Evolutionary conservation across 2,888 invertebrate species (phyloP).

Genomic region (Brachypalpus laphriformis): DNA sequence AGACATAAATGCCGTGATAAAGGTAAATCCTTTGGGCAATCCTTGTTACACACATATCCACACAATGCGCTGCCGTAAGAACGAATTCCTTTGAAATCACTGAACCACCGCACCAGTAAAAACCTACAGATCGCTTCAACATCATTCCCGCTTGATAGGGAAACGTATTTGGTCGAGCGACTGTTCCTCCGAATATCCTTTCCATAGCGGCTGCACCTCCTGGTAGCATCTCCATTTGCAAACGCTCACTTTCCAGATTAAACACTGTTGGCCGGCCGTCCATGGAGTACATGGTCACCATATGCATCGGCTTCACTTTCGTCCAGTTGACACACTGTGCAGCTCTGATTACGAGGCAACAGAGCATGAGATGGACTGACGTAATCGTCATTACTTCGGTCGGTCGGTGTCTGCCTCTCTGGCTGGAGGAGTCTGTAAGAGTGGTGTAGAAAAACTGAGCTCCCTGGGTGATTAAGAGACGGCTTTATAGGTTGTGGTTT

Average conservation of each 20-base stretch:
- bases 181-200: conserved; percentile 81
- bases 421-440: conserved; percentile 33
- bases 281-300: conserved; percentile 79
- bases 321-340: conserved; percentile 79
- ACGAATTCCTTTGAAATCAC: conserved; percentile 80
- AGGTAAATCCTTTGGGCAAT: conserved; percentile 22
- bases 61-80: conserved; percentile 81
- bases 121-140: conserved; percentile 78
- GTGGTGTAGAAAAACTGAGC: conserved; percentile 53
- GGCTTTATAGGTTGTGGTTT: conserved; percentile 67
- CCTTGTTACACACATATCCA: conserved; percentile 78
- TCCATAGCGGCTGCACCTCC: conserved; percentile 80
- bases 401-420: conserved; percentile 2
- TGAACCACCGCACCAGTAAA: conserved; percentile 81
- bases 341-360: conserved; percentile 57
- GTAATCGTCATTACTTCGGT: conserved; percentile 49
- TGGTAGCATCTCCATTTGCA: conserved; percentile 78
- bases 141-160: conserved; percentile 81
- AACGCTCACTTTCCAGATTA: conserved; percentile 79
- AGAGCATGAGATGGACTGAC: conserved; percentile 61
- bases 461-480: conserved; percentile 43
- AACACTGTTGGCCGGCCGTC: conserved; percentile 76
- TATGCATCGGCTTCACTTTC: conserved; percentile 81
- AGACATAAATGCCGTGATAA: conserved; percentile 29
- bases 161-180: conserved; percentile 79